These are phyloP conservation scores for Calameuta pallipes DNA, from an alignment of 2,888 invertebrate species.

Conservation along the genomic window DNA sequence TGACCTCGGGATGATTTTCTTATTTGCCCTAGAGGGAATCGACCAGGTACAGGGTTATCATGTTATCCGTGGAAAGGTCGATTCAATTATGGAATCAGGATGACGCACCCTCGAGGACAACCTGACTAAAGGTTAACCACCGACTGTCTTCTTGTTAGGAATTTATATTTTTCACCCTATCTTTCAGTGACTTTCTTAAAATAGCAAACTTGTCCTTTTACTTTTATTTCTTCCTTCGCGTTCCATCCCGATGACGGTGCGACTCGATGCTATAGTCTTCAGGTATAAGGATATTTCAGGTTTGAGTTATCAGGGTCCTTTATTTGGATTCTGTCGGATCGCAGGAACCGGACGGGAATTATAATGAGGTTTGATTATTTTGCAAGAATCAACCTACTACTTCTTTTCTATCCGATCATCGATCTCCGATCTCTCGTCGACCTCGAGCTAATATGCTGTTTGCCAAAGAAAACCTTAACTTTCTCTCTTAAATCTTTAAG, in stretches of 20 bases:
- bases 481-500: not conserved
- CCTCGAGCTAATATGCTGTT: not conserved
- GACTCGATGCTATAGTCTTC: not conserved
- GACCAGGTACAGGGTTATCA: not conserved
- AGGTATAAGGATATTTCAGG: not conserved
- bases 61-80: not conserved
- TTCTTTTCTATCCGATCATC: not conserved
- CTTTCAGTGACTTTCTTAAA: not conserved
- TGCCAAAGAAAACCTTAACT: not conserved
- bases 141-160: conserved; percentile 35
- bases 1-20: not conserved
- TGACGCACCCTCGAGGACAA: not conserved
- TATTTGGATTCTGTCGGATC: not conserved
- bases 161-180: not conserved
- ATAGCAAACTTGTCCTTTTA: conserved; percentile 19
- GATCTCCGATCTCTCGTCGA: not conserved
- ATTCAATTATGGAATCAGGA: not conserved
- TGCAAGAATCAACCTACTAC: not conserved
- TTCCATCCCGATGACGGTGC: not conserved
- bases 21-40: not conserved
- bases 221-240: conserved; percentile 16
- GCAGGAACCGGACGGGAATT: not conserved
- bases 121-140: conserved; percentile 40
- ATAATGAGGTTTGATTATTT: not conserved
- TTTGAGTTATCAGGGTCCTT: not conserved